phyloP scores from a whole-genome alignment of 1,140 invertebrate species.

The Drosophila jambulina region DNA sequence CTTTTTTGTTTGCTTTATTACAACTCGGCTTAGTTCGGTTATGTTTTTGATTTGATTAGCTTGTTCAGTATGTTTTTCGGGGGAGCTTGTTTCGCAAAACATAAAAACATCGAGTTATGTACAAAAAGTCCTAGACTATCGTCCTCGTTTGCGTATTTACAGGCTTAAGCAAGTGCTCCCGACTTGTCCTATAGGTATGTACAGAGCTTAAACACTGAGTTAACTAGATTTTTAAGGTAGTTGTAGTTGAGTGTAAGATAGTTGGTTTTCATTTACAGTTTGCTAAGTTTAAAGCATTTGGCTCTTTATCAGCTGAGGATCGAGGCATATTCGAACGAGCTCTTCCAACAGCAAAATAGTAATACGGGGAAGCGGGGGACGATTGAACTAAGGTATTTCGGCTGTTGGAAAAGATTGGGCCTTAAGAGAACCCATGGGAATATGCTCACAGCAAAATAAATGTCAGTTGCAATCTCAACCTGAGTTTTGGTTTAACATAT shows the following conservation, averaged over 20 bases:
- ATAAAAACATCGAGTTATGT: constrained; percentile 45
- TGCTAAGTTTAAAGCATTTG: constrained; percentile 54
- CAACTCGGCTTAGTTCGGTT: constrained; percentile 12
- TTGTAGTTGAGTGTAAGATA: constrained; percentile 58
- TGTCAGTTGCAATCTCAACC: constrained; percentile 78
- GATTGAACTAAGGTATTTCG: constrained; percentile 31
- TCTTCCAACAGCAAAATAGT: constrained; percentile 27
- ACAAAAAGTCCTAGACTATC: constrained; percentile 34
- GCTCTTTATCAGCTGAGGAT: constrained; percentile 56
- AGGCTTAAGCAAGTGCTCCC: constrained; percentile 37
- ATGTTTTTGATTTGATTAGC: constrained; percentile 42
- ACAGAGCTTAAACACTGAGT: constrained; percentile 51
- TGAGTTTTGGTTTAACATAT: constrained; percentile 62
- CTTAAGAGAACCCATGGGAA: constrained; percentile 45
- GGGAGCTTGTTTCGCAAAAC: constrained; percentile 13
- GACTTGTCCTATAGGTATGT: constrained; percentile 67
- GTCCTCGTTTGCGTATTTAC: constrained; percentile 26
- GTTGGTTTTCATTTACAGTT: constrained; percentile 17
- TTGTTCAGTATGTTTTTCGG: constrained; percentile 3
- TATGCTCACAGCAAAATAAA: constrained; percentile 73
- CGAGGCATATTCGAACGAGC: constrained; percentile 45
- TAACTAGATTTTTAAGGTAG: constrained; percentile 53
- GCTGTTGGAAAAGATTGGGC: constrained; percentile 20
- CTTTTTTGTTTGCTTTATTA: constrained; percentile 42
- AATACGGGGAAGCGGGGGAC: constrained; percentile 5